Conservation (phyloP, 53 echinoderm and acorn worm species). For the Zoroaster sp. region DNA sequence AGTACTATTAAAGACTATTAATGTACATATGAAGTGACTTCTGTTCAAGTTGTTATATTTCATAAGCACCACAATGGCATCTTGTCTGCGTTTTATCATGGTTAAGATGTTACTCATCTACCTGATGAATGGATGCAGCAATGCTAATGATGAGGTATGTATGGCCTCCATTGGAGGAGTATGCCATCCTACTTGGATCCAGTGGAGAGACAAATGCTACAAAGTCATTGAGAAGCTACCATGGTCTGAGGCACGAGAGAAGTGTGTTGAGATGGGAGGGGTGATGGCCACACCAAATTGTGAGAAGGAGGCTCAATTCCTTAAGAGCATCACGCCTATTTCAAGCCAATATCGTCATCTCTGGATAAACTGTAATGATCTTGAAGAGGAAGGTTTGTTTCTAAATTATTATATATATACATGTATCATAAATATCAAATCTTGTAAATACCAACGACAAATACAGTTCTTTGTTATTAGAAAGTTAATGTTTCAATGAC, state of each 20-base stretch:
- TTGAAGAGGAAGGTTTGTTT: neutral
- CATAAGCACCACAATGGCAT: neutral
- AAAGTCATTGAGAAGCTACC: neutral
- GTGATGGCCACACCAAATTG: neutral
- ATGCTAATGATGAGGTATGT: neutral
- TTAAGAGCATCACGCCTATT: neutral
- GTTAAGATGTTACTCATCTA: neutral
- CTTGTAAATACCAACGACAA: too few species aligned
- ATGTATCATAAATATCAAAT: neutral
- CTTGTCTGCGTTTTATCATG: neutral
- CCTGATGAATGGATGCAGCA: neutral
- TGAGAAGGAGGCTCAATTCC: neutral
- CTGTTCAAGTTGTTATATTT: too few species aligned
- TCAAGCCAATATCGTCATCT: neutral
- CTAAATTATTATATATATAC: neutral
- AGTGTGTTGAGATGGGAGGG: neutral
- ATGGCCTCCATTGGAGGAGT: neutral
- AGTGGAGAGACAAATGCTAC: neutral
- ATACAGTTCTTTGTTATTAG: too few species aligned
- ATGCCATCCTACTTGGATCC: neutral
- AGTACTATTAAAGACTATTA: too few species aligned
- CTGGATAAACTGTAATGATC: neutral
- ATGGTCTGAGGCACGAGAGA: neutral
- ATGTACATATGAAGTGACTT: too few species aligned
- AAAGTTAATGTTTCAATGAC: too few species aligned